Conservation (phyloP, 2,113 vertebrate species). For the human region DNA sequence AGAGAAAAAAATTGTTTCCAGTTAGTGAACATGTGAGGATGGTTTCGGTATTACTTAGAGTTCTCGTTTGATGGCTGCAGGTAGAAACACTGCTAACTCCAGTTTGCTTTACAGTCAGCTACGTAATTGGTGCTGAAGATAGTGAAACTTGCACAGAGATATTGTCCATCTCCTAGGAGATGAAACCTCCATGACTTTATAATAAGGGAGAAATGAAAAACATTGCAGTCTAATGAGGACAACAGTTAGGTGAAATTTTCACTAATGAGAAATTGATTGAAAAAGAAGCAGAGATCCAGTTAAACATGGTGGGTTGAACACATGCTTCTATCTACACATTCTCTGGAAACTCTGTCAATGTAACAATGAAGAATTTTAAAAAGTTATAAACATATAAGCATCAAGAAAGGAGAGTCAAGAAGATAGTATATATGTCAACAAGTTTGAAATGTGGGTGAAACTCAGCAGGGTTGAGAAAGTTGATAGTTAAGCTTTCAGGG, state of each 20-base stretch:
- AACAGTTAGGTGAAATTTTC: slow-evolving; percentile 47
- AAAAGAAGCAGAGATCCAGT: neutral
- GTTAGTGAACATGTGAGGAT: neutral
- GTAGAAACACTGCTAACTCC: neutral
- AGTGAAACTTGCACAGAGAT: neutral
- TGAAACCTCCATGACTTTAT: neutral
- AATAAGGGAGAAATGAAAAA: slow-evolving; percentile 40
- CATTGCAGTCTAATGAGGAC: neutral
- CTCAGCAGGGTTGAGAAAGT: neutral
- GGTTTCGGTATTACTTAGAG: neutral
- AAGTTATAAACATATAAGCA: neutral
- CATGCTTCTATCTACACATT: neutral
- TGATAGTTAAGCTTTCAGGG: neutral
- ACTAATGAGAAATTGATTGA: slow-evolving; percentile 56
- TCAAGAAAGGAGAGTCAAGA: neutral
- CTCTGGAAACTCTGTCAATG: neutral
- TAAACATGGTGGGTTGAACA: slow-evolving; percentile 14
- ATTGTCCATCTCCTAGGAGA: slow-evolving; percentile 22
- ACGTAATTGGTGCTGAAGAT: neutral
- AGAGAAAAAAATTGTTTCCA: neutral
- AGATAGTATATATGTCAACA: neutral
- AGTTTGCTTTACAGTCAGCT: neutral
- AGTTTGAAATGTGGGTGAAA: neutral
- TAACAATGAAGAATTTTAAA: neutral
- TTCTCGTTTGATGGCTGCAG: neutral